phyloP scores from a whole-genome alignment of 1,140 invertebrate genomes.

The Palaemon carinicauda region DNA sequence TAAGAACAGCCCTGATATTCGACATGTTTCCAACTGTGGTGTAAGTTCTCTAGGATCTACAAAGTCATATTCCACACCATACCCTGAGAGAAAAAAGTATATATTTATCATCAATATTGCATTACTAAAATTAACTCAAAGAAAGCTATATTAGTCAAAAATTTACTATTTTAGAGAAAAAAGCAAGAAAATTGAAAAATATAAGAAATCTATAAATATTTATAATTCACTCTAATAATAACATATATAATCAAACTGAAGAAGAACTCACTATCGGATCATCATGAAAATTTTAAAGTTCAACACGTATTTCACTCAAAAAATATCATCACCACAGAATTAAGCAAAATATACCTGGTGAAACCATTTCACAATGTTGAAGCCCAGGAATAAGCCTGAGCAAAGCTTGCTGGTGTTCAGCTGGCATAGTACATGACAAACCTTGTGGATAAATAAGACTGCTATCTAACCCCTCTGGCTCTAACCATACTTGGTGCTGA shows the following conservation, averaged over 20 bases:
- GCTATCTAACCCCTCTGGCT: slow-evolving; percentile 88
- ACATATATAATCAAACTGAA: too few species aligned
- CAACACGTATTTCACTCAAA: neutral
- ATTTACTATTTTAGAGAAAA: too few species aligned
- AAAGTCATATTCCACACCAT: slow-evolving; percentile 92
- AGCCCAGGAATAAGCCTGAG: slow-evolving; percentile 79
- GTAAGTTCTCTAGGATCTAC: slow-evolving; percentile 89
- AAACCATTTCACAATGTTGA: slow-evolving; percentile 77
- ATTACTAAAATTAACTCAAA: neutral
- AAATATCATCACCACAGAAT: too few species aligned
- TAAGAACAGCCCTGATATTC: slow-evolving; percentile 79
- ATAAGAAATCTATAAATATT: too few species aligned
- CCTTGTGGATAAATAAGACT: slow-evolving; percentile 89
- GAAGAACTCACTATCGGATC: too few species aligned
- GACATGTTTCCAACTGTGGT: slow-evolving; percentile 80
- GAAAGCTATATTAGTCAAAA: too few species aligned
- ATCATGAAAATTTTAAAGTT: neutral
- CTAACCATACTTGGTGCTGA: slow-evolving; percentile 86
- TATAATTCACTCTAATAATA: too few species aligned
- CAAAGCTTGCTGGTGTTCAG: slow-evolving; percentile 80
- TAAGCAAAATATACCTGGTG: slow-evolving; percentile 70
- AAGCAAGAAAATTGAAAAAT: too few species aligned
- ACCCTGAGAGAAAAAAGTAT: slow-evolving; percentile 68
- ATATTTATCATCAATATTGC: neutral
- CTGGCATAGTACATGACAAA: slow-evolving; percentile 86